Evolutionary conservation across 2,113 vertebrate species (phyloP).

Genomic region (Cacatua alba): DNA sequence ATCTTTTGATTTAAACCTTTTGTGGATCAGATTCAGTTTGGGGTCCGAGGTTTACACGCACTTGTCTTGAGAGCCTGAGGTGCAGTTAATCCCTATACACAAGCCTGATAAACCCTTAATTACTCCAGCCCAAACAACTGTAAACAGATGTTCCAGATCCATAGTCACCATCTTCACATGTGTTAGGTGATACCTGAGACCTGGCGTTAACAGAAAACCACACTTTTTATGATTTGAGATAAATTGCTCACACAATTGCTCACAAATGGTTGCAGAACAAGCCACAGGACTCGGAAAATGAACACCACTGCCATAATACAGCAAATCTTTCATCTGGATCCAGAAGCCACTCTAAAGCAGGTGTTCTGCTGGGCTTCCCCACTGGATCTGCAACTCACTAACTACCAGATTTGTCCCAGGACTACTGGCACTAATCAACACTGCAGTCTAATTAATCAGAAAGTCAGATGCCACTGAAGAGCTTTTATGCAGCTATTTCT

Average conservation of each 20-base stretch:
- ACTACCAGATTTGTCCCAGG: constrained; percentile 52
- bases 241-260: neutral
- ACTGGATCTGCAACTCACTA: neutral
- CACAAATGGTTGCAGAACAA: neutral
- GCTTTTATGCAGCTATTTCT: constrained; percentile 32
- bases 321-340: neutral
- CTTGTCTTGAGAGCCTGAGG: neutral
- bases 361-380: constrained; percentile 31
- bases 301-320: neutral
- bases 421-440: constrained; percentile 69
- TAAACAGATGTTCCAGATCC: neutral
- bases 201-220: neutral
- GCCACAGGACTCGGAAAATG: neutral
- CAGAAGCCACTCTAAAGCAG: neutral
- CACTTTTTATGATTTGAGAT: neutral
- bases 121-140: neutral
- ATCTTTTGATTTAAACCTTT: neutral
- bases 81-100: neutral
- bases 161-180: neutral
- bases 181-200: neutral
- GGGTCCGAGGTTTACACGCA: neutral
- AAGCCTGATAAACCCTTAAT: neutral
- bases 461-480: constrained; percentile 51
- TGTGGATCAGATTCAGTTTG: neutral
- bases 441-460: constrained; percentile 62